Conservation (phyloP, 2,888 invertebrate species). For the Ellobium chinense region DNA sequence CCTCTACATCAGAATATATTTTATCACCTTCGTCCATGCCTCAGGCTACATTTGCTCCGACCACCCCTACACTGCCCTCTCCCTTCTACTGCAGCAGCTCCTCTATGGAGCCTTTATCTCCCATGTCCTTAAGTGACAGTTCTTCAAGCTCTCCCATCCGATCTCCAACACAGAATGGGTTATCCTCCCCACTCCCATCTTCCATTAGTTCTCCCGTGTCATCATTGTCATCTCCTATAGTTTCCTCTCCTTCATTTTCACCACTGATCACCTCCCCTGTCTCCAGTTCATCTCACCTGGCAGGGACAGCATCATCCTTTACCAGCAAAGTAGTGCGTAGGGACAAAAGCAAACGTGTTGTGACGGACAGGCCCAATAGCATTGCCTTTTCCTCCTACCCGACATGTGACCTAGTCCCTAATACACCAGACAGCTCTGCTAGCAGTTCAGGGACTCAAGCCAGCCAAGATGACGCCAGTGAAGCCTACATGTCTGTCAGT, state of each 20-base stretch:
- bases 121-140: constrained; percentile 54
- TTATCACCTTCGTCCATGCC: constrained; percentile 38
- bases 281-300: constrained; percentile 45
- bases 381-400: constrained; percentile 77
- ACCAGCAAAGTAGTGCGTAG: constrained; percentile 65
- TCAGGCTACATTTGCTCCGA: constrained; percentile 36
- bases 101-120: constrained; percentile 56
- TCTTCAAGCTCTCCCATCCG: constrained; percentile 34
- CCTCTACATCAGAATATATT: constrained; percentile 19
- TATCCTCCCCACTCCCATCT: constrained; percentile 20
- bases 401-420: constrained; percentile 65
- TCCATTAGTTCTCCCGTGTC: constrained; percentile 24
- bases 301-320: constrained; percentile 43
- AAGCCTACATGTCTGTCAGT: constrained; percentile 63
- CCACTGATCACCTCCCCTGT: constrained; percentile 27
- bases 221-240: constrained; percentile 27
- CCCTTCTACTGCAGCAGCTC: constrained; percentile 37
- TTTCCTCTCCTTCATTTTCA: constrained; percentile 27
- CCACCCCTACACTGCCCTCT: constrained; percentile 19
- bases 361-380: constrained; percentile 74
- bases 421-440: constrained; percentile 62
- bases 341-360: constrained; percentile 70
- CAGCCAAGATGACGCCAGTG: constrained; percentile 67
- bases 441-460: constrained; percentile 53
- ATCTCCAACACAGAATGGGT: constrained; percentile 37